These are phyloP conservation scores for Hypocryptadius cinnamomeus DNA, from an alignment of 2,113 vertebrate species.

Conservation along the genomic window DNA sequence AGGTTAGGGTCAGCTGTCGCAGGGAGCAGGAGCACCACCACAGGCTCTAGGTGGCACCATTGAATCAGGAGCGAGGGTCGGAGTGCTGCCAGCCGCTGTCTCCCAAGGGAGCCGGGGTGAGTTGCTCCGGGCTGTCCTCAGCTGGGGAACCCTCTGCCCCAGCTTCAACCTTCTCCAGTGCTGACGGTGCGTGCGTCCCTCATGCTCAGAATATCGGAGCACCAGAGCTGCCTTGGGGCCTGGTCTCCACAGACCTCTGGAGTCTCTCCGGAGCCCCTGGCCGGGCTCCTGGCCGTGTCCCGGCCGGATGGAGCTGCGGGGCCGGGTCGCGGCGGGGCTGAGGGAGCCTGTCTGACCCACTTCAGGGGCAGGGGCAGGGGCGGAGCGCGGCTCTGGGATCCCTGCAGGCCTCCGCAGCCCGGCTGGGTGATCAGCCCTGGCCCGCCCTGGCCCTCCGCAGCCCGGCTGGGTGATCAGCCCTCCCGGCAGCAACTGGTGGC, in stretches of 20 bases:
- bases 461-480: background rate
- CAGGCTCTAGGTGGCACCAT: constrained; percentile 24
- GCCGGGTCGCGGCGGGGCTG: background rate
- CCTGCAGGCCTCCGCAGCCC: background rate
- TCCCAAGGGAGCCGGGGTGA: no score
- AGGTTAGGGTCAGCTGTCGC: accelerated
- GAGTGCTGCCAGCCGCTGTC: accelerated
- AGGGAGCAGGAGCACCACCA: background rate
- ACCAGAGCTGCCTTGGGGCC: background rate
- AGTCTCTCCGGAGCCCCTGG: no score
- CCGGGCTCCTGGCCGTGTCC: accelerated
- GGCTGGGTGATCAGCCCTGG: no score
- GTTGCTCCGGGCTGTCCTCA: no score
- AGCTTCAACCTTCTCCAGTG: accelerated
- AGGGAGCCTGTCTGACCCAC: background rate
- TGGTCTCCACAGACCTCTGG: no score
- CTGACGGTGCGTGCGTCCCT: background rate
- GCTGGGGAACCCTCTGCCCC: background rate
- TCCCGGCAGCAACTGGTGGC: background rate
- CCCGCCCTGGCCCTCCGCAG: no score
- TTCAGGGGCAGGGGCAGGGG: background rate
- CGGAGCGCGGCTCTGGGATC: accelerated
- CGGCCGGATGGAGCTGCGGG: background rate
- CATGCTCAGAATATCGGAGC: accelerated
- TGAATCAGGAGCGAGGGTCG: background rate